These are phyloP conservation scores for Todiramphus chloris DNA, from an alignment of 2,113 vertebrate species.

Conservation along the genomic window DNA sequence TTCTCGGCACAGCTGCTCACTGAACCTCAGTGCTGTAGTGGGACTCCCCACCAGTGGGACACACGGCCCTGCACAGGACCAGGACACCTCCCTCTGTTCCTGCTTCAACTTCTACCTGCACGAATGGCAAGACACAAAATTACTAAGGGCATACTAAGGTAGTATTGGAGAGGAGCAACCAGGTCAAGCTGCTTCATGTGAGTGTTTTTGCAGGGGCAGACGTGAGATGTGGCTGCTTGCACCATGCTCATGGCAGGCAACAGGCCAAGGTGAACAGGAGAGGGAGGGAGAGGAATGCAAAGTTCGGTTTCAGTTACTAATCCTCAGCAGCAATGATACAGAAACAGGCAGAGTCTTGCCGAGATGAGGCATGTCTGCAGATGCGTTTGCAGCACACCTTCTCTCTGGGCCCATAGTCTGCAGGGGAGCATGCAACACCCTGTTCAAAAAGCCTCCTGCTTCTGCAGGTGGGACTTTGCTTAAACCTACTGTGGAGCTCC, in stretches of 20 bases:
- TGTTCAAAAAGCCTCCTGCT: neutral
- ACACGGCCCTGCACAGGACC: neutral
- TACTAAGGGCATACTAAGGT: neutral
- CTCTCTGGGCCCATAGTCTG: neutral
- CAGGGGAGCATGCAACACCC: neutral
- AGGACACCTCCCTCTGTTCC: neutral
- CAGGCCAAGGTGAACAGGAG: neutral
- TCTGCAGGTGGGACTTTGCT: neutral
- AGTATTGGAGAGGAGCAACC: neutral
- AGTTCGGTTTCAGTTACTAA: neutral
- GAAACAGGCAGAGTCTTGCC: neutral
- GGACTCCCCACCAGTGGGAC: neutral
- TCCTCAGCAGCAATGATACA: neutral
- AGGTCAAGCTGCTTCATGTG: neutral
- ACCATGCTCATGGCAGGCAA: neutral
- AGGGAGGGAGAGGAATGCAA: neutral
- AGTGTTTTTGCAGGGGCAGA: neutral
- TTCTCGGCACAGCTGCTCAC: neutral
- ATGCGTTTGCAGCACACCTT: neutral
- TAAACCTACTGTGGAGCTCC: rapidly evolving
- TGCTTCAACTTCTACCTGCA: neutral
- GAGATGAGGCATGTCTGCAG: neutral
- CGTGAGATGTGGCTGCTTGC: neutral
- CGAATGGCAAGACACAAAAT: neutral
- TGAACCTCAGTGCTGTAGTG: neutral